Base-by-base conservation (phyloP, 2,888 invertebrate species). In the Zelleria hepariella region DNA sequence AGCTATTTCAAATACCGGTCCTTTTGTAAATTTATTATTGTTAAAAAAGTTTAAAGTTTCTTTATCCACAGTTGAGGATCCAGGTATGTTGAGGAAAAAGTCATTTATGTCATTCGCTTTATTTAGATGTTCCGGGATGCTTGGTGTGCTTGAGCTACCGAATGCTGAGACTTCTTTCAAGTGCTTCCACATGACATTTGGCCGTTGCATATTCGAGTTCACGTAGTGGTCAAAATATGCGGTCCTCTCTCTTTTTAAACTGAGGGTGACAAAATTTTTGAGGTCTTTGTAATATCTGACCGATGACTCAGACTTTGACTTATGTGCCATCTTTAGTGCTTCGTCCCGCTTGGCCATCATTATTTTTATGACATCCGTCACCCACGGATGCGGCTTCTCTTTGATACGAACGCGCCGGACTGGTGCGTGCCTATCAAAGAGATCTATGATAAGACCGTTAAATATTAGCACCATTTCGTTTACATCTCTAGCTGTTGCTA, bases 341-440 rank as follows among this genome's bases (percentile, higher is more conserved):
- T 57, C 57, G 23, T 57, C 55, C 20, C 55, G 23, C 7, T 18
- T 15, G 5, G 20, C 23, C 57, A 57, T 57, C 57, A 57, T 57
- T 8, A 57, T 42, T 15, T 47, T 57, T 20, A 57, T 47, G 21
- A 57, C 57, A 23, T 57, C 57, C 6, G 57, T 57, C 5, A 57
- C 8, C 57, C 57, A 57, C 10, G 57, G 42, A n/a, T n/a, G 27
- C 5, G 15, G 56, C 20, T 56, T 56, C 18, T 56, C n/a, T 27
- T 10, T 32, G 7, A 56, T 20, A 7, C 42, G 57, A n/a, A 57
- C 42, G 20, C 23, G 32, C 21, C 42, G 25, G 2, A 51, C 7
- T 20, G 58, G 58, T 18, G 51, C 58, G 23, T 58, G 52, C 20
- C n/a, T 23, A 15, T 58, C 52, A 21, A 58, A 58, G 6, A 58